These are phyloP conservation scores for Crocodylus rhombifer DNA, from an alignment of 2,797 vertebrate genomes.

Conservation along the genomic window DNA sequence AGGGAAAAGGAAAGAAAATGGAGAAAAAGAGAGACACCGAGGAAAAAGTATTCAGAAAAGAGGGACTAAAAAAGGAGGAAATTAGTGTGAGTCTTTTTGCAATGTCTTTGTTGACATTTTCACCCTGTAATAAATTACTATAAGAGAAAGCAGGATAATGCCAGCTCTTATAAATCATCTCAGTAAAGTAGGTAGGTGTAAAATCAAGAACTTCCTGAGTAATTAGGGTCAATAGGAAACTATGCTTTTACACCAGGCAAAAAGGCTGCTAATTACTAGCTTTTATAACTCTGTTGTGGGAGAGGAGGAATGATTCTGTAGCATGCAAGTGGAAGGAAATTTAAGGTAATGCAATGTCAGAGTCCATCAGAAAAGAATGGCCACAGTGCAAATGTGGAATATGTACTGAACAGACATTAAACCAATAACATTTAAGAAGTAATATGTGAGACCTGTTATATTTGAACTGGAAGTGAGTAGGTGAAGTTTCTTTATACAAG, in stretches of 20 bases:
- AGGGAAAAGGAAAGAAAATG: background rate
- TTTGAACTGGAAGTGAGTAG: background rate
- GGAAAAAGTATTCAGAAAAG: background rate
- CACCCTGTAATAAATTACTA: background rate
- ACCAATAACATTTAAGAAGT: background rate
- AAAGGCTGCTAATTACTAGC: constrained; percentile 13
- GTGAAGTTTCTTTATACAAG: background rate
- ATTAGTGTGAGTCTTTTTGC: constrained; percentile 1
- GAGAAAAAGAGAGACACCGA: background rate
- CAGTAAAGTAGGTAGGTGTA: constrained; percentile 16
- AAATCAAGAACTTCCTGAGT: constrained; percentile 15
- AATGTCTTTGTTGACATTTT: constrained; percentile 7
- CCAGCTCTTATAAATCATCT: background rate
- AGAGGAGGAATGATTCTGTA: constrained; percentile 13
- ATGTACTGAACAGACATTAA: background rate
- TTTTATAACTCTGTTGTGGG: background rate
- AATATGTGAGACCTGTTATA: background rate
- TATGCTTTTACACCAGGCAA: constrained; percentile 16
- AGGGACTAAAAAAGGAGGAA: background rate
- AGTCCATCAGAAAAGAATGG: background rate
- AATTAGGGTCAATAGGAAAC: background rate
- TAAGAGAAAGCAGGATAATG: background rate
- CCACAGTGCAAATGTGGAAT: background rate
- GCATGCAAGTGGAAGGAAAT: background rate
- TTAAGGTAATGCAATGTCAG: background rate